phyloP scores from a whole-genome alignment of 2,113 vertebrate species.

The Barnardius zonarius region DNA sequence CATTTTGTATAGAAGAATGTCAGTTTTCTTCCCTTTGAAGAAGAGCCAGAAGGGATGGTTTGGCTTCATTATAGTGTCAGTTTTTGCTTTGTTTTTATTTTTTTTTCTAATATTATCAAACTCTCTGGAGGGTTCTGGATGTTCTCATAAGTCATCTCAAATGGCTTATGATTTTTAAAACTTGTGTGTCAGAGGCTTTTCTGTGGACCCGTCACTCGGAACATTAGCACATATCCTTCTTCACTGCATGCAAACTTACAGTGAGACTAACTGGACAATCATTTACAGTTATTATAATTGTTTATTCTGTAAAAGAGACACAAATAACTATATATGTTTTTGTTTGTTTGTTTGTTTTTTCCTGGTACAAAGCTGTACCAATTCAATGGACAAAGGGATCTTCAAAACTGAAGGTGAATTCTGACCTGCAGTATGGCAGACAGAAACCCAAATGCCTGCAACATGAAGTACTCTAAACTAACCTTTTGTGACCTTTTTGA shows the following conservation, averaged over 20 bases:
- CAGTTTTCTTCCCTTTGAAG: constrained; percentile 17
- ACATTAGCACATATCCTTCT: neutral
- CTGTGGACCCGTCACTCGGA: neutral
- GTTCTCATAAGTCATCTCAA: no score
- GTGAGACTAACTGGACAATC: constrained; percentile 10
- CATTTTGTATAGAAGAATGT: neutral
- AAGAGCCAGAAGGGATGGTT: constrained; percentile 3
- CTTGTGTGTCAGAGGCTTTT: neutral
- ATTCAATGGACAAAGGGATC: constrained; percentile 41
- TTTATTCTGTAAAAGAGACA: neutral
- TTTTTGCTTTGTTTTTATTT: neutral
- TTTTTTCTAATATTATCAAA: neutral
- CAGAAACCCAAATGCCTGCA: constrained; percentile 39
- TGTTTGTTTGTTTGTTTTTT: neutral
- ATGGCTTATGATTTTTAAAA: neutral
- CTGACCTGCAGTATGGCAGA: neutral
- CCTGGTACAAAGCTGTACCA: neutral
- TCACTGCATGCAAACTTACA: neutral
- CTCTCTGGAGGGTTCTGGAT: neutral
- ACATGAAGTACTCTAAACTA: constrained; percentile 36
- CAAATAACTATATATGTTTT: neutral
- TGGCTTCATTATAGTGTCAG: neutral
- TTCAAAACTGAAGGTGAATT: constrained; percentile 48
- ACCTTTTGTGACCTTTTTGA: neutral
- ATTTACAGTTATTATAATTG: constrained; percentile 28